Evolutionary conservation across 2,113 vertebrate species (phyloP).

Genomic region (Apistogramma diplotaenia): DNA sequence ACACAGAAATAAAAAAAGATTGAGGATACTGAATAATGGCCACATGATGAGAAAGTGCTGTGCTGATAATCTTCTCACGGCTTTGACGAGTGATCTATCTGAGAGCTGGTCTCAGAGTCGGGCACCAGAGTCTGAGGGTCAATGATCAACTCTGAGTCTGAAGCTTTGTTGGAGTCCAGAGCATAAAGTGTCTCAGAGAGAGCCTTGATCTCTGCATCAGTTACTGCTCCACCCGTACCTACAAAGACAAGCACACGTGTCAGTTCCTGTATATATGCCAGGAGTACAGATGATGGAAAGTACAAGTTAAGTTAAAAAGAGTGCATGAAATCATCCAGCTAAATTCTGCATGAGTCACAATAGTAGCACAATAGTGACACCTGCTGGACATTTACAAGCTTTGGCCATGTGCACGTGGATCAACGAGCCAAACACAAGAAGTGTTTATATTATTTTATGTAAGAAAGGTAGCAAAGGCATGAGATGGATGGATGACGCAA

Average conservation of each 20-base stretch:
- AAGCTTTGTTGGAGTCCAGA: conserved; percentile 85
- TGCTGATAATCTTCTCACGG: conserved; percentile 74
- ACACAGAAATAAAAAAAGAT: neutral
- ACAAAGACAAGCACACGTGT: neutral
- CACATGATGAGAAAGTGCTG: neutral
- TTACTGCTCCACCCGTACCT: conserved; percentile 34
- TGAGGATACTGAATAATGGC: neutral
- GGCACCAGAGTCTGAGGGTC: conserved; percentile 79
- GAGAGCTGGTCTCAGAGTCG: conserved; percentile 60
- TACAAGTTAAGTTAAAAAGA: neutral
- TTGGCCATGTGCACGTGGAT: neutral
- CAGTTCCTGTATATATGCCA: neutral
- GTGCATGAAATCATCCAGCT: neutral
- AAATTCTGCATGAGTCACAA: neutral
- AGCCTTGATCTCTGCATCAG: conserved; percentile 77
- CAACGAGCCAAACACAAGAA: neutral
- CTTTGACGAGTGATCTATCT: conserved; percentile 71
- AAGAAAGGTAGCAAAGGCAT: neutral
- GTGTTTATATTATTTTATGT: neutral
- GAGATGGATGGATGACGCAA: neutral
- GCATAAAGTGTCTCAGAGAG: conserved; percentile 84
- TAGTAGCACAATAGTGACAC: conserved; percentile 21
- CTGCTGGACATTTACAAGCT: conserved; percentile 3
- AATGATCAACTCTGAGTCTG: conserved; percentile 74
- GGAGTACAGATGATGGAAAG: neutral